Evolutionary conservation across 2,113 vertebrate genomes (phyloP), one percentile per base, ranked within the genome.

Genomic region (Entelurus aequoreus): DNA sequence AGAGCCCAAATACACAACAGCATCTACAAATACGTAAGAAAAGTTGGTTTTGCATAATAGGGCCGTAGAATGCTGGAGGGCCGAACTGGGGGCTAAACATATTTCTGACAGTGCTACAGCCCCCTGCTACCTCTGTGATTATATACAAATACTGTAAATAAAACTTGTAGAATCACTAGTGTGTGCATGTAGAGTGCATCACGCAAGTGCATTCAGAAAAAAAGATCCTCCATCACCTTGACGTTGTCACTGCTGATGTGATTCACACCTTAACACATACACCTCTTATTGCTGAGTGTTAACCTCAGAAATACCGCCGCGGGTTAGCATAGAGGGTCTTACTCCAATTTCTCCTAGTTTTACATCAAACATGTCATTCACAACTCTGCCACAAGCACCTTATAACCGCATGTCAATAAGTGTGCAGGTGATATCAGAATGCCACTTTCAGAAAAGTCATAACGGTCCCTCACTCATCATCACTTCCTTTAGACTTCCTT

Each of bases 381-480:
- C 70, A 79, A 60, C 56, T 80, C 64, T 52, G 65, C 61, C 66
- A 55, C 74, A 76, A 76, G 71, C 75, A 74, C 61, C 67, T 80
- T 76, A 48, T 76, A 73, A 70, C 69, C 55, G 15, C 6, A 57
- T 40, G n/a, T 56, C 83, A 85, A 88, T 77, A 63, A 64, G 67
- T 71, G 80, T 78, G 82, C 19, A 60, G 63, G 61, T 50, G 46
- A 66, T 65, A 57, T 37, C 28, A 51, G 49, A 51, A 59, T 36
- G 50, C 51, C 68, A 71, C 82, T 82, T 84, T 86, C 82, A 84
- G 63, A 49, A 60, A 65, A 66, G 66, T 68, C 78, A 83, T 82
- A 81, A 84, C 83, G 38, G 72, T 79, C 68, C 74, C 68, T 62
- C 60, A 44, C 61, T 64, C 37, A 61, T 82, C 84, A 72, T 73